Base-by-base conservation (phyloP, 2,797 vertebrate genomes). In the Neosalanx taihuensis region DNA sequence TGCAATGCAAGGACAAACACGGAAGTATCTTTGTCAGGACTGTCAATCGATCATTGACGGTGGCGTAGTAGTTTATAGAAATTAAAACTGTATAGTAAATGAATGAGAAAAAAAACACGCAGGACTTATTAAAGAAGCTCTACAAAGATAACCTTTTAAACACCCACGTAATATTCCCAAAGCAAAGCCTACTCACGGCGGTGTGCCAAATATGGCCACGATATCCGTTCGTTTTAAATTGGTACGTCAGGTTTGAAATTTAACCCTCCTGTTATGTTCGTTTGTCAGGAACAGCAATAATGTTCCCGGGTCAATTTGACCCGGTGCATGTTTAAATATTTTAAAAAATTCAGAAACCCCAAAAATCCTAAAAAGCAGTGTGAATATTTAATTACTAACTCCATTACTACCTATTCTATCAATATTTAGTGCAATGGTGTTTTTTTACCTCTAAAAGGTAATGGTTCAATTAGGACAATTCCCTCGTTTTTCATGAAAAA, bases 1-100 rank as follows among this genome's bases (percentile, higher is more conserved):
- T 69, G 67, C 66, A 67, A 31, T 53, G 65, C 29, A 68, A 68
- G 66, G 64, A 51, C 64, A 67, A 23, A 37, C 53, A 31, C 51
- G 56, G 51, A 58, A 69, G 53, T 69, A 56, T 17, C 29, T 29
- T 46, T 51, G 23, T 13, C 5, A 15, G 20, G 64, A 29, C 64
- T 9, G 41, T 26, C 35, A 46, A 17, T n/a, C 20, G 4, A 35
- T 68, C 51, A 9, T 57, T 58, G 23, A 69, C 13, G 4, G 31
- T 29, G 23, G 59, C 66, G 37, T 41, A 12, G 37, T 10, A 41
- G 37, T 7, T 2, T 41, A 41, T 41, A 41, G 2, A 41, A 12
- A 10, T 41, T 41, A 41, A 41, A 41, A 41, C 37, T 12, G 37
- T 41, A 10, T 41, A 41, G 37, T 4, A 18, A 3, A 59, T n/a